These are phyloP conservation scores for Noctua pronuba DNA, from an alignment of 2,888 invertebrate species.

Conservation along the genomic window DNA sequence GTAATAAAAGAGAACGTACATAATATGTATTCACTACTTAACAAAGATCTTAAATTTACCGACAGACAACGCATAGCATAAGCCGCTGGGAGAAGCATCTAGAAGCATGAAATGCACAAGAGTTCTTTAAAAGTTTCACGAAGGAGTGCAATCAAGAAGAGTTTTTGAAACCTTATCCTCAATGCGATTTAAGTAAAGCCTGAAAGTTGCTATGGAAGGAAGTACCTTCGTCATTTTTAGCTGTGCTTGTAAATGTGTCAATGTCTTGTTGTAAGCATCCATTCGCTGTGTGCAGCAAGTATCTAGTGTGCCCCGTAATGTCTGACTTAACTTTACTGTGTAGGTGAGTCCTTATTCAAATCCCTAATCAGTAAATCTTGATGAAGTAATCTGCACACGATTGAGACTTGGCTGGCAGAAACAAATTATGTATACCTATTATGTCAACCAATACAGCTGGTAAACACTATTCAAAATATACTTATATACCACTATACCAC, in stretches of 20 bases:
- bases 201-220: background rate
- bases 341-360: background rate
- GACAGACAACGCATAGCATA: background rate
- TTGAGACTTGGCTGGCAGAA: background rate
- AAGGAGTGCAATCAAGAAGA: background rate
- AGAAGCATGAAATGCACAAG: background rate
- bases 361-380: background rate
- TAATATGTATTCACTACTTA: background rate
- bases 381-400: background rate
- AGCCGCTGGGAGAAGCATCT: background rate
- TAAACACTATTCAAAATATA: background rate
- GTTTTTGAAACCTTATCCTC: background rate
- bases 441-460: background rate
- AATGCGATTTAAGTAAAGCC: background rate
- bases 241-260: background rate
- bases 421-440: background rate
- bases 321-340: background rate
- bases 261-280: background rate
- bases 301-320: background rate
- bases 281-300: background rate
- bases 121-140: background rate
- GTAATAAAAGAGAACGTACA: background rate
- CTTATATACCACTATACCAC: too few species aligned
- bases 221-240: background rate
- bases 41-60: background rate